phyloP scores from a whole-genome alignment of 2,113 vertebrate species.

The Stegostoma tigrinum region DNA sequence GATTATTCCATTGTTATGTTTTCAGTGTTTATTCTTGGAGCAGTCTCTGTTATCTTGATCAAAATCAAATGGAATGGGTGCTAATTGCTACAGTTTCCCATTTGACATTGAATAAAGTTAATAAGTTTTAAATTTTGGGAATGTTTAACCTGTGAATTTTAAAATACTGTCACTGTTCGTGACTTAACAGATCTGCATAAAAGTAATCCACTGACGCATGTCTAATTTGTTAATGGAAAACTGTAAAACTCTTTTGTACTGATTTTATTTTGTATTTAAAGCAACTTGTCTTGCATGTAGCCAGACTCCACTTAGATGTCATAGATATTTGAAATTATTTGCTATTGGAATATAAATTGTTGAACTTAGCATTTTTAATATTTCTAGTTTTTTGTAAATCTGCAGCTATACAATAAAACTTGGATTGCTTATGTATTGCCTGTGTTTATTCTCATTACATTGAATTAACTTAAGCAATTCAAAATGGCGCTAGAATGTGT shows the following conservation, averaged over 20 bases:
- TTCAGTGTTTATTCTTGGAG: constrained; percentile 27
- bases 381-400: constrained; percentile 30
- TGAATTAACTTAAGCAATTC: too few species aligned
- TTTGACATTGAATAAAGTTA: constrained; percentile 27
- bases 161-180: background rate
- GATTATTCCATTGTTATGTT: constrained; percentile 12
- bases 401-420: constrained; percentile 25
- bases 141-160: background rate
- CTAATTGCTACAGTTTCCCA: background rate
- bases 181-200: constrained; percentile 8
- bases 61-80: background rate
- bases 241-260: constrained; percentile 4
- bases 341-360: constrained; percentile 13
- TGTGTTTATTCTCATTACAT: background rate
- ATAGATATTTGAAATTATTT: background rate
- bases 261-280: background rate
- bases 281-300: background rate
- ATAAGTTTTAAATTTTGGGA: background rate
- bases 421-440: background rate
- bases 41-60: background rate
- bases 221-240: background rate
- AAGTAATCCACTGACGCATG: background rate
- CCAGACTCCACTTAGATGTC: background rate
- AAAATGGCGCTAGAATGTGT: too few species aligned
- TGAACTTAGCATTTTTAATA: constrained; percentile 7